Evolutionary conservation across 2,888 invertebrate genomes (phyloP).

Genomic region (Amphipoea lucens): DNA sequence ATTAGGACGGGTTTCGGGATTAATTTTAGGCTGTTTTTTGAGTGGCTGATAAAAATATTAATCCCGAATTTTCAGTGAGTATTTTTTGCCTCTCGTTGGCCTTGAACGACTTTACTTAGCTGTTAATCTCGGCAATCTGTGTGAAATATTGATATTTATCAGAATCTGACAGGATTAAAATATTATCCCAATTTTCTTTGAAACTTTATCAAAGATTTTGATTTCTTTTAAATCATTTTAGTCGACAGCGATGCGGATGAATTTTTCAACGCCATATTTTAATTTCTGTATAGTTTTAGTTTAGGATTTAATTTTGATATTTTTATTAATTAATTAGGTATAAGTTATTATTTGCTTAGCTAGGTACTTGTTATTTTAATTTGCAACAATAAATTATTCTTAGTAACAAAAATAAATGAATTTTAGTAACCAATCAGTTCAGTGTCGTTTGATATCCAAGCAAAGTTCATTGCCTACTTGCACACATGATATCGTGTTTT

Average conservation of each 20-base stretch:
- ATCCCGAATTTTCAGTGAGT: conserved; percentile 17
- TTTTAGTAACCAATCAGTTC: too few relatives aligned
- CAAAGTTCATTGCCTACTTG: conserved; percentile 32
- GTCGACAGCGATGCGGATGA: too few relatives aligned
- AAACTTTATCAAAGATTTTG: background rate
- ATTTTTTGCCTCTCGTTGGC: background rate
- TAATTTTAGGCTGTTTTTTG: conserved; percentile 32
- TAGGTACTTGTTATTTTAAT: too few relatives aligned
- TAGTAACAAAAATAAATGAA: too few relatives aligned
- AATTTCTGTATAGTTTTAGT: too few relatives aligned
- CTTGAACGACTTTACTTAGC: background rate
- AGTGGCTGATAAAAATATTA: conserved; percentile 34
- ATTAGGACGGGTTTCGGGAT: conserved; percentile 35
- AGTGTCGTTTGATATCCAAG: background rate
- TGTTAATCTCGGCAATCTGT: background rate
- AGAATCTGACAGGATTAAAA: background rate
- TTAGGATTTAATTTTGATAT: too few relatives aligned
- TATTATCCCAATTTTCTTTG: background rate
- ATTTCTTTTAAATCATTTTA: background rate
- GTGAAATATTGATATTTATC: background rate
- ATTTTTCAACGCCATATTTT: too few relatives aligned
- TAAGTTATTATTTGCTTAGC: too few relatives aligned
- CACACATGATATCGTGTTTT: conserved; percentile 36
- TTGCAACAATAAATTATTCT: too few relatives aligned
- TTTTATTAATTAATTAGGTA: too few relatives aligned